phyloP scores from a whole-genome alignment of 2,797 vertebrate species.

The Luscinia megarhynchos region DNA sequence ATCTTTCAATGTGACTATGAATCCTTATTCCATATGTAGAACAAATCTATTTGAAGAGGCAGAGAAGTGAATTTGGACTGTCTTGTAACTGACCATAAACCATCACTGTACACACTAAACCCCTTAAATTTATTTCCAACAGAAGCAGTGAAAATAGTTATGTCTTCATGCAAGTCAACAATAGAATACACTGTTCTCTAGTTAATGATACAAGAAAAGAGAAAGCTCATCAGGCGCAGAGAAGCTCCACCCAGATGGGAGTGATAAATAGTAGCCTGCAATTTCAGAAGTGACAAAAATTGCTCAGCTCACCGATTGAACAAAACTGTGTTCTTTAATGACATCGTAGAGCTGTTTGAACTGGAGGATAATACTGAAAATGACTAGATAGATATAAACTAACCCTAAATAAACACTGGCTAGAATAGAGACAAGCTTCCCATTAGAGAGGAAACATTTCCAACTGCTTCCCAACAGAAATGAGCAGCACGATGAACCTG shows the following conservation, averaged over 20 bases:
- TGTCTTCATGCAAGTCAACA: background rate
- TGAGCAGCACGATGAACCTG: fast-evolving
- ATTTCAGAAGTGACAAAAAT: background rate
- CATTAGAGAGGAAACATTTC: background rate
- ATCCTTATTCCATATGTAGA: background rate
- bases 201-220: background rate
- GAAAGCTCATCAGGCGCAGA: background rate
- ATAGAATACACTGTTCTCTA: background rate
- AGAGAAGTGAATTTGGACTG: background rate
- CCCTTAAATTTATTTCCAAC: background rate
- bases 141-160: background rate
- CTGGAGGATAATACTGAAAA: background rate
- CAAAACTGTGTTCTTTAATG: background rate
- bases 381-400: background rate
- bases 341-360: background rate
- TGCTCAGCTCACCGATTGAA: background rate
- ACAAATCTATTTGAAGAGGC: background rate
- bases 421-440: background rate
- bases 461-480: background rate
- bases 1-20: background rate
- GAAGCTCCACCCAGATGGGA: background rate
- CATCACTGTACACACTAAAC: background rate
- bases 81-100: background rate
- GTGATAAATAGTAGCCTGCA: background rate
- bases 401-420: background rate